phyloP scores from a whole-genome alignment of 2,888 invertebrate species.

The Apantesis nais region DNA sequence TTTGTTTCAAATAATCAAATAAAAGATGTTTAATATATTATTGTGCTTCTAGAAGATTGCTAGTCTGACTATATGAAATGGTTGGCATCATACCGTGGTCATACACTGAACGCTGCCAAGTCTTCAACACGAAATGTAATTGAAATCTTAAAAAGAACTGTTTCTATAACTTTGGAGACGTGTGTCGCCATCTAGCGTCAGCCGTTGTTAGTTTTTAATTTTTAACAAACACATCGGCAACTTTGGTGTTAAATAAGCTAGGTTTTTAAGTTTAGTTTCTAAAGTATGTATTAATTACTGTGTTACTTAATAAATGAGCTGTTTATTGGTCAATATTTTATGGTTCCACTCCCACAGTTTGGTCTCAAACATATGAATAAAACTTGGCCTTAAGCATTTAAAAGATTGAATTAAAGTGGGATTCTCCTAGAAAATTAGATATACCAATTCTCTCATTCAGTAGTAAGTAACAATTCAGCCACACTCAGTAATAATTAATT shows the following conservation, averaged over 20 bases:
- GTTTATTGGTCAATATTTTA: neutral
- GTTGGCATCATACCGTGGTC: neutral
- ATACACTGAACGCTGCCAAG: neutral
- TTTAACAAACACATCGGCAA: no score
- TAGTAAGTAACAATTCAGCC: no score
- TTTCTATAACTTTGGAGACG: neutral
- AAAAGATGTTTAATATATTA: neutral
- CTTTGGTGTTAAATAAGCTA: neutral
- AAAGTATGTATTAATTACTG: neutral
- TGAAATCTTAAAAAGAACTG: neutral
- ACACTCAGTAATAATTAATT: no score
- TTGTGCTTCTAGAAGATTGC: neutral
- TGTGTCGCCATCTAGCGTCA: conserved; percentile 1
- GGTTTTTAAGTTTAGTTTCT: neutral
- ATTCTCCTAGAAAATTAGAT: no score
- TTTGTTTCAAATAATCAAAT: neutral
- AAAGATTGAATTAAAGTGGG: neutral
- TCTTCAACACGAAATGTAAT: neutral
- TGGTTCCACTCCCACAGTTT: neutral
- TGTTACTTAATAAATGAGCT: neutral
- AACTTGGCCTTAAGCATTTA: no score
- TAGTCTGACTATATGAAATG: neutral
- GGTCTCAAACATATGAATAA: no score
- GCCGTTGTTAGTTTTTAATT: no score
- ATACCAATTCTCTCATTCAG: no score